Conservation (phyloP, 2,888 invertebrate genomes). For the Willowsia nigromaculata region DNA sequence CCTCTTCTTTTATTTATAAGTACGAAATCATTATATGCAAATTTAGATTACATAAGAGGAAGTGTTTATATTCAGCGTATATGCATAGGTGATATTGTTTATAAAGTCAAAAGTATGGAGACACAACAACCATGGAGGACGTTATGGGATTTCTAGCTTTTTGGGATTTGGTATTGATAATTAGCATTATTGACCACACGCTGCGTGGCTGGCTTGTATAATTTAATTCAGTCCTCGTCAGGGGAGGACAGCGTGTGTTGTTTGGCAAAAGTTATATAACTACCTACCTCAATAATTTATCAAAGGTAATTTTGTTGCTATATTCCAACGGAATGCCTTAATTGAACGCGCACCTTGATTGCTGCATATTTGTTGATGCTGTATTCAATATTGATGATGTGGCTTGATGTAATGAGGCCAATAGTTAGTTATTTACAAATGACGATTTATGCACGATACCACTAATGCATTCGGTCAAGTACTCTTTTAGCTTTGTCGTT, state of each 20-base stretch:
- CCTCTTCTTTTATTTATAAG: not conserved
- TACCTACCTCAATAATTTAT: constrained; percentile 45
- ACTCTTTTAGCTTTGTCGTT: not conserved
- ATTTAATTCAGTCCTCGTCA: not conserved
- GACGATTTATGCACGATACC: not conserved
- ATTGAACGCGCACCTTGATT: no score
- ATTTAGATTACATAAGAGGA: not conserved
- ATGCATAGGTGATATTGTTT: no score
- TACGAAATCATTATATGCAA: not conserved
- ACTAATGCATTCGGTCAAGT: constrained; percentile 8
- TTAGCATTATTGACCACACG: not conserved
- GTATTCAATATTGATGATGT: not conserved
- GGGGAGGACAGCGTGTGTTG: not conserved
- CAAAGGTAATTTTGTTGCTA: not conserved
- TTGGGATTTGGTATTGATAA: not conserved
- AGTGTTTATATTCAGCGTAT: not conserved
- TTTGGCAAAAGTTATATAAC: not conserved
- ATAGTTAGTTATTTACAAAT: constrained; percentile 33
- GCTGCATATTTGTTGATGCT: no score
- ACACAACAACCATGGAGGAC: not conserved
- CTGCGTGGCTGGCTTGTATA: not conserved
- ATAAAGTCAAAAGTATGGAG: not conserved
- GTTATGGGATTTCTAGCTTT: not conserved
- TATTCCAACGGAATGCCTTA: not conserved
- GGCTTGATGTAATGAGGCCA: constrained; percentile 46